Conservation (phyloP, 2,113 vertebrate species). For the Globicephala melas region DNA sequence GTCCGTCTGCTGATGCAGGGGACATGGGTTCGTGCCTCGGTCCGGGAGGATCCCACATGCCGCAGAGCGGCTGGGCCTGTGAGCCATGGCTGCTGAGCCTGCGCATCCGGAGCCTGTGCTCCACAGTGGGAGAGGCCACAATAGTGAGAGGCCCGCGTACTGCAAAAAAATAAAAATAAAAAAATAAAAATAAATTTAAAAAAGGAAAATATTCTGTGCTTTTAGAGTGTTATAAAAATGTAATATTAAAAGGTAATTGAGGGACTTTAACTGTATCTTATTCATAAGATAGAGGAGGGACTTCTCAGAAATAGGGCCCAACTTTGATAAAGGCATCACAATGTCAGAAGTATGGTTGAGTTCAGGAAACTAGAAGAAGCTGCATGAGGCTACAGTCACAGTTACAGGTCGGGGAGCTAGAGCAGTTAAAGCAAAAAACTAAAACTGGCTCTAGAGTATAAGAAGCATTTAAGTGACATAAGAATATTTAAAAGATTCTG, state of each 20-base stretch:
- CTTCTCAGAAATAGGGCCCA: background rate
- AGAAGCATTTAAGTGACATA: background rate
- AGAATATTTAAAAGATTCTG: background rate
- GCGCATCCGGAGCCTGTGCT: too few relatives aligned
- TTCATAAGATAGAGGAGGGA: background rate
- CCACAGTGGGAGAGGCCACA: too few relatives aligned
- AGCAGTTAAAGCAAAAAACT: background rate
- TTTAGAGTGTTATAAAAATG: background rate
- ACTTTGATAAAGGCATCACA: background rate
- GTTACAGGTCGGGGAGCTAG: accelerated
- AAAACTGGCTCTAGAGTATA: background rate
- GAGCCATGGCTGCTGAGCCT: too few relatives aligned
- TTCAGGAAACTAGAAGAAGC: background rate
- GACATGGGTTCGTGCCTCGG: too few relatives aligned
- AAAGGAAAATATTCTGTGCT: background rate
- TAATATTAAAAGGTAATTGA: background rate
- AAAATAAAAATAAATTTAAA: background rate
- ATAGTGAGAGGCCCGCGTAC: too few relatives aligned
- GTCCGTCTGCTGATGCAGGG: too few relatives aligned
- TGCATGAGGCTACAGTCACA: background rate
- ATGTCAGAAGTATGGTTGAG: background rate
- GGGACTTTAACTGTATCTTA: background rate
- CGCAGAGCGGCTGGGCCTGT: too few relatives aligned
- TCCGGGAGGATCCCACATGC: too few relatives aligned
- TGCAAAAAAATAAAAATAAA: too few relatives aligned